Percentiles rank a stretch among this genome's conserved stretches.
Evolutionary conservation across 2,797 vertebrate species (phyloP).

Genomic region (Diceros bicornis): DNA sequence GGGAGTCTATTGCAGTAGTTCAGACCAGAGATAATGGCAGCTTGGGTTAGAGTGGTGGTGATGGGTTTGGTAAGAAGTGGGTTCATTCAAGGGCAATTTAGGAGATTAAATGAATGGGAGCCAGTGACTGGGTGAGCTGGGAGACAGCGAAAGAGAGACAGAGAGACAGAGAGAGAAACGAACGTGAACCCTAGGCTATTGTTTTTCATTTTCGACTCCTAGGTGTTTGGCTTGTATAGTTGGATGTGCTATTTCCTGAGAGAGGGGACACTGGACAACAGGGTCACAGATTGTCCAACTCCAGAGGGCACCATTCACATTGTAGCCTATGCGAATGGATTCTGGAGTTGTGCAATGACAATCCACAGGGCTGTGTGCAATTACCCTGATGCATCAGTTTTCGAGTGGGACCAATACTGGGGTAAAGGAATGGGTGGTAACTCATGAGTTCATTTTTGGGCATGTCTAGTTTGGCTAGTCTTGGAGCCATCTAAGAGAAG

Average conservation of each 20-base stretch:
- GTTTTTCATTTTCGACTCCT: background rate
- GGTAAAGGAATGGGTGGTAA: background rate
- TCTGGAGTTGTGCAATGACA: background rate
- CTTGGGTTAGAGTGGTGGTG: background rate
- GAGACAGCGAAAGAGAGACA: background rate
- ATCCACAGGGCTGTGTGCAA: background rate
- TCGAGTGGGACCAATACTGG: background rate
- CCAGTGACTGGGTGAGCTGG: background rate
- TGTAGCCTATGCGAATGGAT: background rate
- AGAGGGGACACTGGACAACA: background rate
- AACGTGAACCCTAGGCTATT: background rate
- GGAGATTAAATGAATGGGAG: background rate
- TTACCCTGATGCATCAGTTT: background rate
- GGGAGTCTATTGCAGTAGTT: background rate
- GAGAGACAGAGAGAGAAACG: background rate
- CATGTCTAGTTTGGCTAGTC: background rate
- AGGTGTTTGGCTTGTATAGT: background rate
- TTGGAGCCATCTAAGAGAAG: background rate
- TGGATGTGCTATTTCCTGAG: background rate
- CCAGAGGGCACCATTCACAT: background rate
- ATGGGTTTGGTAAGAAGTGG: background rate
- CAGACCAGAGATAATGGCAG: background rate
- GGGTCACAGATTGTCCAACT: background rate
- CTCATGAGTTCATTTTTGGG: background rate
- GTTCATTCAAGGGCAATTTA: background rate